Conservation (phyloP, 2,797 vertebrate genomes). For the Rhyacichthys aspro region DNA sequence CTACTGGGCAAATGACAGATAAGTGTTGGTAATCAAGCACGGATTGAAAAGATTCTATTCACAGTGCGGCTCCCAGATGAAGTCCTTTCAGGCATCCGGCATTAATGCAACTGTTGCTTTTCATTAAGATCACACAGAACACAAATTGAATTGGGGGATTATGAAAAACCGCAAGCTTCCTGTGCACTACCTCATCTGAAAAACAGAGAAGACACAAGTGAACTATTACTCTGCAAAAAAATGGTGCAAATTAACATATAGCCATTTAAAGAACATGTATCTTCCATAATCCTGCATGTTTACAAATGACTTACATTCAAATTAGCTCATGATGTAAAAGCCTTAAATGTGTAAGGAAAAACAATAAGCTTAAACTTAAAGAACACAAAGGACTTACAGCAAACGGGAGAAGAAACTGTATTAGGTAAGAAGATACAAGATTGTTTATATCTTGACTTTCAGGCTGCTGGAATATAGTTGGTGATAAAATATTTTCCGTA, state of each 20-base stretch:
- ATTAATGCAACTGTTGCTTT: slow-evolving; percentile 32
- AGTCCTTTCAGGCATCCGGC: slow-evolving; percentile 17
- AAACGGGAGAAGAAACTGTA: too few species aligned
- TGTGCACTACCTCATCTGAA: slow-evolving; percentile 11
- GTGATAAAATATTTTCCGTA: background rate
- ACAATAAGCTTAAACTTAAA: too few species aligned
- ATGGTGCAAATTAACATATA: too few species aligned
- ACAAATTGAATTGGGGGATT: slow-evolving; percentile 25
- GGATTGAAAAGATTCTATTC: slow-evolving; percentile 11
- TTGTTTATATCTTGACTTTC: background rate
- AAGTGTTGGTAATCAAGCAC: slow-evolving; percentile 6
- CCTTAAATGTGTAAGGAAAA: background rate
- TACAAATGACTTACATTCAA: background rate
- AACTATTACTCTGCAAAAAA: background rate
- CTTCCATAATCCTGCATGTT: too few species aligned
- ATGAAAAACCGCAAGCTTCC: slow-evolving; percentile 24
- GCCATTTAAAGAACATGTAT: too few species aligned
- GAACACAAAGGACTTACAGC: too few species aligned
- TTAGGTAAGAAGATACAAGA: too few species aligned
- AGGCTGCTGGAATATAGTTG: too few species aligned
- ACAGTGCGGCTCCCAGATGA: slow-evolving; percentile 7
- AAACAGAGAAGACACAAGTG: background rate
- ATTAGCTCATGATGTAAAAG: background rate
- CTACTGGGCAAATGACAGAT: slow-evolving; percentile 13
- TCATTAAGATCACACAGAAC: slow-evolving; percentile 38